These are phyloP conservation scores for Eristalinus aeneus DNA, from an alignment of 2,888 invertebrate species.

Conservation along the genomic window DNA sequence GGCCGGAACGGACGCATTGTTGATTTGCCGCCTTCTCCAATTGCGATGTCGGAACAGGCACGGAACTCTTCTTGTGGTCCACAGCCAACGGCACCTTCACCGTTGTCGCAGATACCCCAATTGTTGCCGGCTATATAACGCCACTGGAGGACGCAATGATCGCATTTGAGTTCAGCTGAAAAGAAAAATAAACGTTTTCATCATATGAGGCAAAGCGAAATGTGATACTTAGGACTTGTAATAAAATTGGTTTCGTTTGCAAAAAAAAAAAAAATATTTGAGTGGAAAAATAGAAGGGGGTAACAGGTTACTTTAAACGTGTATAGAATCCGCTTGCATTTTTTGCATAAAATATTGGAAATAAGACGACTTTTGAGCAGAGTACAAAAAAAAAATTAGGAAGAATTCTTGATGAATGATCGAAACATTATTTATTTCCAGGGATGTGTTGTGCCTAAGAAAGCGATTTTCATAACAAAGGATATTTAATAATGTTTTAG, in stretches of 20 bases:
- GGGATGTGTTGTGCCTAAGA: too few relatives aligned
- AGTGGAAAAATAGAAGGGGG: neutral
- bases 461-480: too few relatives aligned
- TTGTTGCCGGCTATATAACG: slow-evolving; percentile 92
- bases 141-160: slow-evolving; percentile 94
- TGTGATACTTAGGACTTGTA: neutral
- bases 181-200: neutral
- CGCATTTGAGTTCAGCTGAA: slow-evolving; percentile 84
- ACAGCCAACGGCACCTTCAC: slow-evolving; percentile 90
- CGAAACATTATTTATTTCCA: too few relatives aligned
- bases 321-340: too few relatives aligned
- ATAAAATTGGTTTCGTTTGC: neutral
- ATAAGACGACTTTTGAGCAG: too few relatives aligned
- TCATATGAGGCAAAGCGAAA: neutral
- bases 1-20: slow-evolving; percentile 80
- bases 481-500: too few relatives aligned
- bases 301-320: too few relatives aligned
- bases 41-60: slow-evolving; percentile 90
- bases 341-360: too few relatives aligned
- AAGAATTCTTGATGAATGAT: too few relatives aligned
- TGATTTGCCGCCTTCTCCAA: slow-evolving; percentile 82
- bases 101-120: slow-evolving; percentile 89
- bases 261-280: neutral
- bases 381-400: too few relatives aligned
- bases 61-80: slow-evolving; percentile 94